Base-by-base conservation (phyloP, 2,113 vertebrate species). In the Rhinolophus ferrumequinum region DNA sequence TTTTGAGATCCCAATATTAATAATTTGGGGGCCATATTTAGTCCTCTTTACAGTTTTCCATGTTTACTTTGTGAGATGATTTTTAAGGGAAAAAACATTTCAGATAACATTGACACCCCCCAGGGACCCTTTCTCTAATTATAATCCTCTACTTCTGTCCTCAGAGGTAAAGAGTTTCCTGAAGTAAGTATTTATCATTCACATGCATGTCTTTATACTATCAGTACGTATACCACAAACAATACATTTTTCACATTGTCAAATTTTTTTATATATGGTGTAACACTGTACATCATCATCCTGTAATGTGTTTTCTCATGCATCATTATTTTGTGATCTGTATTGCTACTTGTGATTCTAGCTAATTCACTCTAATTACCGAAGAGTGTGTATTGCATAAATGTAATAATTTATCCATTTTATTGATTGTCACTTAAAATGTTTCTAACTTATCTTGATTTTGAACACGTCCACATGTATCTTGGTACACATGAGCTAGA, bases 101-200 rank as follows among this genome's bases (percentile, higher is more conserved):
- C 19, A 5, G 0, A 2, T 22, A n/a, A 41, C 14, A 93, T 1
- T 5, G 3, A 1, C 11, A 15, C 60, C 30, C 24, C 33, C 44
- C 52, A 73, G 22, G 13, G 24, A 76, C 41, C n/a, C 16, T 13
- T 26, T 44, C n/a, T 84, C 54, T 79, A 50, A 50, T 28, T 64
- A 33, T 13, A 26, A 54, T 18, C 16, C 19, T 6, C 7, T 3
- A 52, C 69, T 3, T 50, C 33, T 50, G 8, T 81, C 54, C 56
- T 86, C 38, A 0, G 15, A 94, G 7, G 14, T 50, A 24, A 50
- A 13, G 26, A 14, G 12, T 66, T 44, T 44, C 47, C 89, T 50
- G 19, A 50, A 75, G 24, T 76, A 60, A 28, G 18, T 52, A 15
- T 69, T 76, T 38, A 41, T 28, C 41, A 41, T n/a, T 12, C 26